Evolutionary conservation across 1,140 invertebrate species (phyloP).

Genomic region (Leptinotarsa texana): DNA sequence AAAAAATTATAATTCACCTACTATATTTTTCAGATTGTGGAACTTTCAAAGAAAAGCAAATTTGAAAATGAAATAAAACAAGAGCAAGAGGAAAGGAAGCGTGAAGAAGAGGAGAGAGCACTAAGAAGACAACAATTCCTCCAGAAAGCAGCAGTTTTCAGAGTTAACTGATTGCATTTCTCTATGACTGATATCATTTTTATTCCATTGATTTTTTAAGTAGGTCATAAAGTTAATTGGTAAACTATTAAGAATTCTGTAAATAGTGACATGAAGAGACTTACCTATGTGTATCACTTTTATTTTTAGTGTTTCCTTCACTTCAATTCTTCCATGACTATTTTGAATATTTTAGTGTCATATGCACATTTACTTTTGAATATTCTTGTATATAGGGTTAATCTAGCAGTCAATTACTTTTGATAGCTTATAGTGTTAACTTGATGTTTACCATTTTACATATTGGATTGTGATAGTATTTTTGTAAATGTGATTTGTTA

Average conservation of each 20-base stretch:
- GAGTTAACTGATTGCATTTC: constrained; percentile 23
- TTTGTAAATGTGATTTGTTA: constrained; percentile 18
- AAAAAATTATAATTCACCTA: not conserved
- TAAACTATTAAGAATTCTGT: too few relatives aligned
- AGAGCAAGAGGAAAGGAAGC: constrained; percentile 82
- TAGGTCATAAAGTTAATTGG: not conserved
- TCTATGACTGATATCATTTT: too few relatives aligned
- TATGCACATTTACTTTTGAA: not conserved
- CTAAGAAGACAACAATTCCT: constrained; percentile 76
- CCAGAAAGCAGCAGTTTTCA: constrained; percentile 80
- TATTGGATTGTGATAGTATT: constrained; percentile 22
- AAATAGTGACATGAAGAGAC: not conserved
- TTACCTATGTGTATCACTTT: not conserved
- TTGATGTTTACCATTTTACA: constrained; percentile 7
- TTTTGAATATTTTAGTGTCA: constrained; percentile 17
- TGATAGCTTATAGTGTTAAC: constrained; percentile 14
- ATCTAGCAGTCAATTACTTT: not conserved
- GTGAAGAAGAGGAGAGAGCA: constrained; percentile 78
- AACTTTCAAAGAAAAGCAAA: constrained; percentile 76
- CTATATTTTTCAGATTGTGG: constrained; percentile 72
- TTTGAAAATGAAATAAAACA: constrained; percentile 85
- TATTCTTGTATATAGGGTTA: constrained; percentile 10
- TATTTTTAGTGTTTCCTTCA: too few relatives aligned
- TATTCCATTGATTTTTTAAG: too few relatives aligned
- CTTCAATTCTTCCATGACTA: too few relatives aligned